Conservation (phyloP, 2,797 vertebrate genomes). For the Nyctibius grandis region DNA sequence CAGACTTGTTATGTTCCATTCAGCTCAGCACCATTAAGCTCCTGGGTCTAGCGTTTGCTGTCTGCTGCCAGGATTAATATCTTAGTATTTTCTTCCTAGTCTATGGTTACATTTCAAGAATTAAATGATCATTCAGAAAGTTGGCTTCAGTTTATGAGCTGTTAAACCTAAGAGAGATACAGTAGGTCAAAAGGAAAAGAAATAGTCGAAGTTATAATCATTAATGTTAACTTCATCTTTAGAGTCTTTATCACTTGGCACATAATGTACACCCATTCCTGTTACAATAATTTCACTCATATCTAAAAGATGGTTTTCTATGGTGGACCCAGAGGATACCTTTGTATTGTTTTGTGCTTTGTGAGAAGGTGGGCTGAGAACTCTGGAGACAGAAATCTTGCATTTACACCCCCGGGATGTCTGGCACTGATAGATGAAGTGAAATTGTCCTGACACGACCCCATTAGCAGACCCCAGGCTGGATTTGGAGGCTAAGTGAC, state of each 20-base stretch:
- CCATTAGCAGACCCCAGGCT: background rate
- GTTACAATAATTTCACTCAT: background rate
- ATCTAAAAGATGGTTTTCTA: background rate
- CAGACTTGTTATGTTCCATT: conserved; percentile 53
- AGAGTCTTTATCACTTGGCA: background rate
- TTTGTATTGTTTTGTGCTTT: background rate
- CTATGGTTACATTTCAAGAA: conserved; percentile 67
- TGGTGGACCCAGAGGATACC: background rate
- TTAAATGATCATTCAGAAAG: conserved; percentile 73
- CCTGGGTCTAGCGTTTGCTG: conserved; percentile 44
- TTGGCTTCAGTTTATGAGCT: conserved; percentile 71
- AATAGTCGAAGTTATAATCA: background rate
- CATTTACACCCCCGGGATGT: background rate
- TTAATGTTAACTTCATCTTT: background rate
- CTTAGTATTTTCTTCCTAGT: conserved; percentile 44
- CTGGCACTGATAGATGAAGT: background rate
- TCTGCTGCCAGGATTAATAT: conserved; percentile 65
- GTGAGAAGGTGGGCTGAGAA: background rate
- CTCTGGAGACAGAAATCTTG: background rate
- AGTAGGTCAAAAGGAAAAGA: conserved; percentile 8
- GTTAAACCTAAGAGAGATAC: conserved; percentile 57
- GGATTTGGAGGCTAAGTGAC: background rate
- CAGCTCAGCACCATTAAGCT: conserved; percentile 69
- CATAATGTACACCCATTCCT: background rate
- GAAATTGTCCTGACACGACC: background rate